These are phyloP conservation scores for Zoanthus sansibaricus DNA, from an alignment of 92 coral and sea anemone genomes.

Conservation along the genomic window DNA sequence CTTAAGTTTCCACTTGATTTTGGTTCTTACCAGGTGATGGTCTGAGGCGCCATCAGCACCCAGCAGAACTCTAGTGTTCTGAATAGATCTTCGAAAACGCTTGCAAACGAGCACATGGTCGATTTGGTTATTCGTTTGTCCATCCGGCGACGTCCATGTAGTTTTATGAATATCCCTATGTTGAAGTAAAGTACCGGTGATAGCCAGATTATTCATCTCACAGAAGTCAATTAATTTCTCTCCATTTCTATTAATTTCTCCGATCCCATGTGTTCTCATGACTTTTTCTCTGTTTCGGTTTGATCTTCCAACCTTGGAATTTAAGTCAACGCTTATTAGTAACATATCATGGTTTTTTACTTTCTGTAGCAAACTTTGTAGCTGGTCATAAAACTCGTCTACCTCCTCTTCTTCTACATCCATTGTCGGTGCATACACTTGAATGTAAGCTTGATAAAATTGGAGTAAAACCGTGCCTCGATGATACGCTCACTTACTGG, in stretches of 20 bases:
- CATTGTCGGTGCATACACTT: too few relatives aligned
- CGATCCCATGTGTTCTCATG: constrained; percentile 13
- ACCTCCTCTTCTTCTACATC: too few relatives aligned
- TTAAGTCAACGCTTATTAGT: background rate
- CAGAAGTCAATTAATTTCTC: background rate
- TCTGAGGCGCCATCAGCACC: too few relatives aligned
- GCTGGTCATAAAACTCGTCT: background rate
- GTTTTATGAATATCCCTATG: background rate
- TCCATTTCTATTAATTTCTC: constrained; percentile 12
- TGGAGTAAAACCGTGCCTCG: too few relatives aligned
- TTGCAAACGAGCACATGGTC: background rate
- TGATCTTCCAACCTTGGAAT: background rate
- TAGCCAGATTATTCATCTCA: constrained; percentile 24
- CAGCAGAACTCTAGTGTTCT: too few relatives aligned
- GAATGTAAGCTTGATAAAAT: too few relatives aligned
- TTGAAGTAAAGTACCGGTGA: constrained; percentile 12
- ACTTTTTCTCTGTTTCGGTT: constrained; percentile 16
- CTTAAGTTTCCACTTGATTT: too few relatives aligned
- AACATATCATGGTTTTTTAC: background rate
- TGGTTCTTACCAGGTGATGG: too few relatives aligned
- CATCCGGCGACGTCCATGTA: background rate
- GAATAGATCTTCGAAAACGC: background rate
- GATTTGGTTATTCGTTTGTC: constrained; percentile 1
- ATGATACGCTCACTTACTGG: too few relatives aligned
- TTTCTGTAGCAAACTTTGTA: background rate